Percentiles rank a stretch among this genome's conserved stretches.
These are phyloP conservation scores for Chaitophorus viminalis DNA, from an alignment of 2,888 invertebrate species.

Conservation along the genomic window DNA sequence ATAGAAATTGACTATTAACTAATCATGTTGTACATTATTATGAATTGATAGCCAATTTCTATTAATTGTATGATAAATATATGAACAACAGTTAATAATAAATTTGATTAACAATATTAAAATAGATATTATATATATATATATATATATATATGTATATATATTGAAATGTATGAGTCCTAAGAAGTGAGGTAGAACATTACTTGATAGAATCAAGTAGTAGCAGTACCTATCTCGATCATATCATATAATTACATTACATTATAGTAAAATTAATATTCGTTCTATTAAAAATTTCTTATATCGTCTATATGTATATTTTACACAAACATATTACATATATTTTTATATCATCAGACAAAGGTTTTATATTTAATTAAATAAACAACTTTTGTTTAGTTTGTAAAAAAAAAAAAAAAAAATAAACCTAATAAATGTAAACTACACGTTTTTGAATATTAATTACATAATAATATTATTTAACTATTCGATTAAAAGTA, in stretches of 20 bases:
- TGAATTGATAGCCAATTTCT: conserved; percentile 18
- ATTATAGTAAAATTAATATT: neutral
- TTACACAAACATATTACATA: neutral
- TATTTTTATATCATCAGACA: neutral
- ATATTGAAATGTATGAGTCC: neutral
- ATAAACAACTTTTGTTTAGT: neutral
- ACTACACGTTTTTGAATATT: neutral
- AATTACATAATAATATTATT: neutral
- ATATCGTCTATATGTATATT: neutral
- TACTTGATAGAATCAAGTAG: conserved; percentile 4
- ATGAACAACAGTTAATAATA: conserved; percentile 24
- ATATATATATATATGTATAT: too few relatives aligned
- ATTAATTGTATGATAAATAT: conserved; percentile 15
- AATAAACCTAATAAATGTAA: neutral
- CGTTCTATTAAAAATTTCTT: neutral
- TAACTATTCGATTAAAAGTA: neutral
- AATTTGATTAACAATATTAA: conserved; percentile 44
- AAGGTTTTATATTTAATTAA: neutral
- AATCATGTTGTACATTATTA: neutral
- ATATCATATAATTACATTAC: neutral
- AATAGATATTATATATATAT: too few relatives aligned
- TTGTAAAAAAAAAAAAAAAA: neutral
- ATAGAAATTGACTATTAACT: conserved; percentile 13
- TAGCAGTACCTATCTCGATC: neutral
- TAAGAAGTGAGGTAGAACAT: conserved; percentile 5